Conservation (phyloP, 1,140 invertebrate genomes). For the Condylostylus longicornis region DNA sequence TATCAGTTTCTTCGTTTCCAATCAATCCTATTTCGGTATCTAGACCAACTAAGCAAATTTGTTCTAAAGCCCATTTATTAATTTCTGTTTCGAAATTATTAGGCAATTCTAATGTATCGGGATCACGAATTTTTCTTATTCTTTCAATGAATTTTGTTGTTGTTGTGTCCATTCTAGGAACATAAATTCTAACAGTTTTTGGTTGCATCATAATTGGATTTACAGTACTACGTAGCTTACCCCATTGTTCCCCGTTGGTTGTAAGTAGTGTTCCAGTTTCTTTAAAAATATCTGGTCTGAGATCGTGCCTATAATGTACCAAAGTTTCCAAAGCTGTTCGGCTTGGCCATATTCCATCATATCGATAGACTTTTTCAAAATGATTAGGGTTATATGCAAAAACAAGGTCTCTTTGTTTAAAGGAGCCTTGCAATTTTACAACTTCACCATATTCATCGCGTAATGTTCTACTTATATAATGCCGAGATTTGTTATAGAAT, state of each 20-base stretch:
- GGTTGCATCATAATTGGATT: slow-evolving; percentile 11
- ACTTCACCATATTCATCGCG: slow-evolving; percentile 7
- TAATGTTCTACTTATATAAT: slow-evolving; percentile 1
- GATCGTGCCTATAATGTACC: slow-evolving; percentile 8
- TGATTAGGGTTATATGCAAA: slow-evolving; percentile 7
- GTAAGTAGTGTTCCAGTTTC: slow-evolving; percentile 5
- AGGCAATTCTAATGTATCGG: slow-evolving; percentile 5
- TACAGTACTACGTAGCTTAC: slow-evolving; percentile 5
- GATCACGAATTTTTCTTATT: slow-evolving; percentile 3
- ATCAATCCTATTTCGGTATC: no score
- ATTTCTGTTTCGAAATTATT: slow-evolving; percentile 8
- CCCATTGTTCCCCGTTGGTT: slow-evolving; percentile 8
- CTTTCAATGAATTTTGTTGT: slow-evolving; percentile 5
- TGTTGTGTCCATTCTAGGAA: slow-evolving; percentile 2
- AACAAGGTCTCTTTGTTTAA: slow-evolving; percentile 3
- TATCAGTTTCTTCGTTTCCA: no score
- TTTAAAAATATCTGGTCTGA: slow-evolving; percentile 7
- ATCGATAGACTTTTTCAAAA: slow-evolving; percentile 10
- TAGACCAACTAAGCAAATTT: slow-evolving; percentile 6
- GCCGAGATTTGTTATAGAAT: slow-evolving; percentile 2
- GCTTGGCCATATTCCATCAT: slow-evolving; percentile 5
- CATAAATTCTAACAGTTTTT: slow-evolving; percentile 6
- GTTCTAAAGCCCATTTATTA: slow-evolving; percentile 9
- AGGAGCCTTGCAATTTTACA: slow-evolving; percentile 2
- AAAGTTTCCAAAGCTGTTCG: slow-evolving; percentile 6